phyloP scores from a whole-genome alignment of 2,797 vertebrate genomes.

The Centroberyx gerrardi region DNA sequence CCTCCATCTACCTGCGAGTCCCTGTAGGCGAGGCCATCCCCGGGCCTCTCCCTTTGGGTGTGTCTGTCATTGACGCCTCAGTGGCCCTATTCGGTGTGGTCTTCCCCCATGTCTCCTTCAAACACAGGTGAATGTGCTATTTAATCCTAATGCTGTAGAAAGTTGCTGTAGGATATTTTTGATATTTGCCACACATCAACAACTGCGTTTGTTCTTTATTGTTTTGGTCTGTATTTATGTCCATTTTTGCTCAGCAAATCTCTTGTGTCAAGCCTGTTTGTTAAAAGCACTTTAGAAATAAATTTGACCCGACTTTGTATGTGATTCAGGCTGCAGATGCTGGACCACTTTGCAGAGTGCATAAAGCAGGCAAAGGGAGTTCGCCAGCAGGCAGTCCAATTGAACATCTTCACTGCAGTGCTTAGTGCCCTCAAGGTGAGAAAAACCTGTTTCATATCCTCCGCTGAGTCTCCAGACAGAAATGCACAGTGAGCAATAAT shows the following conservation, averaged over 20 bases:
- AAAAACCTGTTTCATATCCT: conserved; percentile 3
- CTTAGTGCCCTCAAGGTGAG: conserved; percentile 97
- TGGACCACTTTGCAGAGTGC: conserved; percentile 99
- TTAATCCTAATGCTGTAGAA: background rate
- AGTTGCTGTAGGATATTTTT: background rate
- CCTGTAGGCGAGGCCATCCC: conserved; percentile 96
- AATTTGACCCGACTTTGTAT: conserved; percentile 3
- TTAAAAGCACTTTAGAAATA: background rate
- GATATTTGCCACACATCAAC: background rate
- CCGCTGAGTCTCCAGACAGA: background rate
- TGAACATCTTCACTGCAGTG: conserved; percentile 99
- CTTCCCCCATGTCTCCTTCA: conserved; percentile 98
- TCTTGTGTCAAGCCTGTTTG: background rate
- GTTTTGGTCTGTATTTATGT: background rate
- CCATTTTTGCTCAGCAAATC: background rate
- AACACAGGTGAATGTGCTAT: conserved; percentile 90
- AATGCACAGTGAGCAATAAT: conserved; percentile 6
- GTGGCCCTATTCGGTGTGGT: conserved; percentile 99
- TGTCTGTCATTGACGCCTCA: conserved; percentile 97
- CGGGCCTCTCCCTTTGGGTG: conserved; percentile 95
- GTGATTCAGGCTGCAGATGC: conserved; percentile 93
- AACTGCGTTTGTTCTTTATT: background rate
- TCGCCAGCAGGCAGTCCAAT: conserved; percentile 97
- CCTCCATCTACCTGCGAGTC: conserved; percentile 97
- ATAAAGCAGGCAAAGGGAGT: conserved; percentile 99